These are phyloP conservation scores for Eilema caniola DNA, from an alignment of 2,888 invertebrate species.

Conservation along the genomic window DNA sequence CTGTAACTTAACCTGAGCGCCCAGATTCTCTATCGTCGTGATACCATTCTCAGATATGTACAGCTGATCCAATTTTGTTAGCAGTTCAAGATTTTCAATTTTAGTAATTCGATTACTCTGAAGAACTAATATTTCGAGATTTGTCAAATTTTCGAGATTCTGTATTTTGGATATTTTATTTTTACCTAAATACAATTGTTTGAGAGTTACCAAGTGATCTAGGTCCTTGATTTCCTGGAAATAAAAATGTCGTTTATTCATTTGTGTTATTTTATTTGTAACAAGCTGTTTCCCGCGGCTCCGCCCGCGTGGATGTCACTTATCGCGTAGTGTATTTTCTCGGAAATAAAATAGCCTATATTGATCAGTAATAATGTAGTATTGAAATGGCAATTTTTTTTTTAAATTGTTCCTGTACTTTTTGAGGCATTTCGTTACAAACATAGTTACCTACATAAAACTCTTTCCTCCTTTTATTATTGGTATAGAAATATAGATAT, in stretches of 20 bases:
- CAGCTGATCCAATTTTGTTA: slow-evolving; percentile 93
- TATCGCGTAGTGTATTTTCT: too few relatives aligned
- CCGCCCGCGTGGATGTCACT: too few relatives aligned
- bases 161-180: slow-evolving; percentile 97
- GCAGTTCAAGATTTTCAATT: slow-evolving; percentile 93
- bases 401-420: neutral
- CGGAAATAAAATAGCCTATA: too few relatives aligned
- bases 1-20: slow-evolving; percentile 89
- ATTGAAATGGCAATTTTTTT: too few relatives aligned
- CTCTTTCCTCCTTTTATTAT: too few relatives aligned
- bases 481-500: too few relatives aligned
- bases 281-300: too few relatives aligned
- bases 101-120: slow-evolving; percentile 96
- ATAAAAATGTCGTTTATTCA: neutral
- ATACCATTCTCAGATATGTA: slow-evolving; percentile 98
- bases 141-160: slow-evolving; percentile 91
- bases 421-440: too few relatives aligned
- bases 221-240: slow-evolving; percentile 95
- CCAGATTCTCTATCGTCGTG: slow-evolving; percentile 91
- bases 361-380: too few relatives aligned
- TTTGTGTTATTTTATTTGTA: neutral
- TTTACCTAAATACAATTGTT: slow-evolving; percentile 95
- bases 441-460: too few relatives aligned
- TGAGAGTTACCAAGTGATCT: slow-evolving; percentile 90
- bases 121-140: slow-evolving; percentile 93